phyloP scores from a whole-genome alignment of 2,888 invertebrate genomes.

The Elysia crispata region DNA sequence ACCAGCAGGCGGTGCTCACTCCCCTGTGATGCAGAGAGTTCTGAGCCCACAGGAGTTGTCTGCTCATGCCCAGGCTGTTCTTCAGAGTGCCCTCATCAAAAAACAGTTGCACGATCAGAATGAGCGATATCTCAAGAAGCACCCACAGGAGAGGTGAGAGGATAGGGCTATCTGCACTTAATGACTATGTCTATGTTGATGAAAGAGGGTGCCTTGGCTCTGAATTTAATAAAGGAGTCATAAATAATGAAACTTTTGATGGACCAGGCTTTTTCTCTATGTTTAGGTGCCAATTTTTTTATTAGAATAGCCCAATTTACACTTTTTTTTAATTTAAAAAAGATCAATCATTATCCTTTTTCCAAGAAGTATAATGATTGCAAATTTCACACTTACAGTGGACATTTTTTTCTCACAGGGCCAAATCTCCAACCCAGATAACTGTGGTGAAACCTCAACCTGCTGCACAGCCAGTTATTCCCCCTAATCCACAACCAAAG shows the following conservation, averaged over 20 bases:
- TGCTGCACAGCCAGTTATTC: conserved; percentile 13
- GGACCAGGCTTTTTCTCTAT: too few species aligned
- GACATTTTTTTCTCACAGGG: conserved; percentile 50
- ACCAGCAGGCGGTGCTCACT: conserved; percentile 47
- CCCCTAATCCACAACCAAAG: conserved; percentile 45
- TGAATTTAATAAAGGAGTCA: not conserved
- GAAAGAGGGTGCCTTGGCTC: not conserved
- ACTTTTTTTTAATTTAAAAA: too few species aligned
- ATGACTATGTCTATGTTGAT: too few species aligned
- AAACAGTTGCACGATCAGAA: conserved; percentile 92
- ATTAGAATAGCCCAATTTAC: too few species aligned
- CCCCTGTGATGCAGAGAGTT: conserved; percentile 72
- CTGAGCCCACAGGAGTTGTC: conserved; percentile 89
- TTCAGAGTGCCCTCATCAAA: conserved; percentile 91
- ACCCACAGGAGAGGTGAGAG: conserved; percentile 77
- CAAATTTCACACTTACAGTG: too few species aligned
- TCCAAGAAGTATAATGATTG: too few species aligned
- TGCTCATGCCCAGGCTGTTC: conserved; percentile 90
- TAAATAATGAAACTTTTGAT: not conserved
- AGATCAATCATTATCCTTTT: too few species aligned
- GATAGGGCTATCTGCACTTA: not conserved
- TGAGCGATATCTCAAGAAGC: conserved; percentile 89
- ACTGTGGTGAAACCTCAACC: conserved; percentile 32
- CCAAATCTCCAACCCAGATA: conserved; percentile 61
- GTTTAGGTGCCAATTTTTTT: too few species aligned